Percentiles rank a stretch among this genome's conserved stretches.
Evolutionary conservation across 1,140 invertebrate species (phyloP).

Genomic region (Parapsyche elsis): DNA sequence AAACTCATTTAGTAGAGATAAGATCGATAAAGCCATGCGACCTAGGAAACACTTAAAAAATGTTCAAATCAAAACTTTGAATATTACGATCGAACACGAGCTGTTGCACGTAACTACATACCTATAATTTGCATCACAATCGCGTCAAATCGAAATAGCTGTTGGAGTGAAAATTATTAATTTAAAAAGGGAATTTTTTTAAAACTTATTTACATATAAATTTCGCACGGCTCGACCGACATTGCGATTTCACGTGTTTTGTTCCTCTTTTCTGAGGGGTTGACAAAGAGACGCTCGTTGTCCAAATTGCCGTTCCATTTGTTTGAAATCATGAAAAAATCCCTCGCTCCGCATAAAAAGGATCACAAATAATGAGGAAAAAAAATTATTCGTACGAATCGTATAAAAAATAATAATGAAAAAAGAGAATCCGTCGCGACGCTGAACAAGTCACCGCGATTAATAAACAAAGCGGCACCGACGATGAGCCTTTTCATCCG

Average conservation of each 20-base stretch:
- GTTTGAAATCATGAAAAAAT: conserved; percentile 7
- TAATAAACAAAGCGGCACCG: neutral
- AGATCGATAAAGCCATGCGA: no score
- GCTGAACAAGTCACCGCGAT: neutral
- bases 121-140: no score
- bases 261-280: neutral
- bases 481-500: no score
- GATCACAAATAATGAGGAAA: neutral
- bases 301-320: conserved; percentile 22
- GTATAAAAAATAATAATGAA: neutral
- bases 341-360: neutral
- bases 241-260: neutral
- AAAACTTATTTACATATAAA: conserved; percentile 18
- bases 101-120: no score
- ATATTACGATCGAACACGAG: no score
- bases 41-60: no score
- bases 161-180: no score
- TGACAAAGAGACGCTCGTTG: conserved; percentile 19
- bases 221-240: neutral
- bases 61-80: no score
- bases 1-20: no score
- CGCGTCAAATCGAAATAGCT: no score
- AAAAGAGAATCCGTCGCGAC: neutral
- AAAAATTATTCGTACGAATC: neutral
- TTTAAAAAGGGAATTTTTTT: neutral